These are phyloP conservation scores for Mesoclemmys tuberculata DNA, from an alignment of 2,113 vertebrate genomes.

Conservation along the genomic window DNA sequence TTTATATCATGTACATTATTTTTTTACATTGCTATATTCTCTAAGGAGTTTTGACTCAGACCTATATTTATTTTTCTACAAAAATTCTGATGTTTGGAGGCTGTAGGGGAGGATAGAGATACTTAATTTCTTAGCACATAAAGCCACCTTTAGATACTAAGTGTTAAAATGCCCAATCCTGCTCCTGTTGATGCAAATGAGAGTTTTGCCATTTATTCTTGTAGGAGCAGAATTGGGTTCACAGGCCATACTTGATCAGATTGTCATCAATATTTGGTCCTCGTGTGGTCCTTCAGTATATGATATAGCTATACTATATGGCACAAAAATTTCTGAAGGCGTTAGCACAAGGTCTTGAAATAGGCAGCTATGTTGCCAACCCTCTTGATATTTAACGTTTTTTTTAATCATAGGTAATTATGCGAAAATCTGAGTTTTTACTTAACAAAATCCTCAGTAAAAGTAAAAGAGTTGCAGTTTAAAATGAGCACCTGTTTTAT, in stretches of 20 bases:
- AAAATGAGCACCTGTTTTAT: constrained; percentile 27
- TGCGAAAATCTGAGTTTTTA: neutral
- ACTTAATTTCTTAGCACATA: neutral
- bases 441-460: neutral
- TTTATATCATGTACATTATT: neutral
- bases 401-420: neutral
- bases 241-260: neutral
- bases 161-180: neutral
- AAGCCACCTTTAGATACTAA: neutral
- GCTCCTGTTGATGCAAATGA: neutral
- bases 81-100: neutral
- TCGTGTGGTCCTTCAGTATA: neutral
- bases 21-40: neutral
- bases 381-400: neutral
- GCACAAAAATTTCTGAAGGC: neutral
- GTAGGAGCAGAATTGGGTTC: neutral
- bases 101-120: neutral
- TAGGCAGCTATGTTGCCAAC: neutral
- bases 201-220: neutral
- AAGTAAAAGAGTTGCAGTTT: neutral
- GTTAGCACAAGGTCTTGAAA: neutral
- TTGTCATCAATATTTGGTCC: neutral
- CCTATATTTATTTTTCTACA: fast-evolving
- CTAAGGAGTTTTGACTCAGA: neutral
- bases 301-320: neutral